Evolutionary conservation across 1,140 invertebrate species (phyloP).

Genomic region (Penaeus vannamei): DNA sequence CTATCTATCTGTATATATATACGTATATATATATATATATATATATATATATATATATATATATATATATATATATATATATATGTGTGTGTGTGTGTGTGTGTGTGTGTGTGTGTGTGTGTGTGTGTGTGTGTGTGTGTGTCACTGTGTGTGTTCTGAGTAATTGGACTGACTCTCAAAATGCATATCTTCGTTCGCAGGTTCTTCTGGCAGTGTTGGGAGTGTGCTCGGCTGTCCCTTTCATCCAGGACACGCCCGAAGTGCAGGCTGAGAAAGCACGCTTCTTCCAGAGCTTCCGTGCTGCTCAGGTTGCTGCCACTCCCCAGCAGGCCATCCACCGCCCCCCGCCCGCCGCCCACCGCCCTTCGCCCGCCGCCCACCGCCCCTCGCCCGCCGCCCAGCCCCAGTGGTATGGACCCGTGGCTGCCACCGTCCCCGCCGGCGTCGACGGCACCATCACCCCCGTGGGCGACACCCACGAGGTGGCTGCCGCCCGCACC

Average conservation of each 20-base stretch:
- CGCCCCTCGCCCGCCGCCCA: no score
- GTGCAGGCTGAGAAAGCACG: background rate
- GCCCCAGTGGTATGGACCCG: constrained; percentile 20
- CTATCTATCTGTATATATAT: background rate
- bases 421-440: constrained; percentile 52
- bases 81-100: background rate
- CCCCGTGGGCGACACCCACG: constrained; percentile 43
- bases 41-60: background rate
- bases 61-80: background rate
- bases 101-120: background rate
- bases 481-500: constrained; percentile 46
- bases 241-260: background rate
- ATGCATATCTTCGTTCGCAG: no score
- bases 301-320: no score
- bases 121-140: background rate
- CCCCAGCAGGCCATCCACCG: background rate
- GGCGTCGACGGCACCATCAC: constrained; percentile 32
- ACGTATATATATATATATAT: constrained; percentile 5
- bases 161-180: no score
- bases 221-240: background rate
- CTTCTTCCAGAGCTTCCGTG: no score
- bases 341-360: no score
- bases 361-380: no score
- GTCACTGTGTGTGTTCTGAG: no score
- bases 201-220: no score